A percentile compares a stretch with the other conserved stretches of the same genome.
phyloP scores from a whole-genome alignment of 2,797 vertebrate genomes.

The Gymnothorax javanicus region DNA sequence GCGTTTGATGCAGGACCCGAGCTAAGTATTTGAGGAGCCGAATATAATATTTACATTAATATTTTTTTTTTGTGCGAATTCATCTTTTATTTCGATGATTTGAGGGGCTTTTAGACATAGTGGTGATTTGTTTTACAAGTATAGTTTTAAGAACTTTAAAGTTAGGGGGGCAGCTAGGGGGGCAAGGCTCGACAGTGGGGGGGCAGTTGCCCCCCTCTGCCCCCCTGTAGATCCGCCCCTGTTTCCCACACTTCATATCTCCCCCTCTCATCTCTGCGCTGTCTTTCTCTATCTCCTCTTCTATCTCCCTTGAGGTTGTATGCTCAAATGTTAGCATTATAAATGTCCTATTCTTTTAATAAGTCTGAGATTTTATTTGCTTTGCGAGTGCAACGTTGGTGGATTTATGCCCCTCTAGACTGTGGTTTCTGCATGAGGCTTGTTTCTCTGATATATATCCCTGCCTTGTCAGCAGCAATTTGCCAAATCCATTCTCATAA shows the following conservation, averaged over 20 bases:
- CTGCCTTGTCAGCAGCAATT: conserved; percentile 37
- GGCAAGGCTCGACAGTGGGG: no score
- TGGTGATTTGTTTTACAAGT: no score
- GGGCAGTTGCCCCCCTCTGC: no score
- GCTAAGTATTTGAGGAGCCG: no score
- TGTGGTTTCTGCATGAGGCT: conserved; percentile 10
- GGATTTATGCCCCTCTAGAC: conserved; percentile 33
- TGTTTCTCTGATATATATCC: conserved; percentile 34
- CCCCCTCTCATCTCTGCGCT: neutral
- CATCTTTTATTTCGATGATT: no score
- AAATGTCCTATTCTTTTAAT: conserved; percentile 27
- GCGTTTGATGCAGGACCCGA: no score
- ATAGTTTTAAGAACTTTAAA: no score
- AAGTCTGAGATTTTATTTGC: conserved; percentile 38
- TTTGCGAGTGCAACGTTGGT: conserved; percentile 27
- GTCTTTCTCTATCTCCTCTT: neutral
- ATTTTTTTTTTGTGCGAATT: no score
- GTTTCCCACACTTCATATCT: neutral
- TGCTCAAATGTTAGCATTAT: conserved; percentile 28
- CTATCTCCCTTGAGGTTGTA: conserved; percentile 5
- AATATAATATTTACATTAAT: no score
- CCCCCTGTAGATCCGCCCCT: no score
- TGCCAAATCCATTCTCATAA: conserved; percentile 36
- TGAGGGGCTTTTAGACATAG: no score
- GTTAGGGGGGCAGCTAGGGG: no score